Evolutionary conservation across 2,113 vertebrate genomes (phyloP), one percentile per base, ranked within the genome.

Genomic region (Pseudolaguvia tuberculata): DNA sequence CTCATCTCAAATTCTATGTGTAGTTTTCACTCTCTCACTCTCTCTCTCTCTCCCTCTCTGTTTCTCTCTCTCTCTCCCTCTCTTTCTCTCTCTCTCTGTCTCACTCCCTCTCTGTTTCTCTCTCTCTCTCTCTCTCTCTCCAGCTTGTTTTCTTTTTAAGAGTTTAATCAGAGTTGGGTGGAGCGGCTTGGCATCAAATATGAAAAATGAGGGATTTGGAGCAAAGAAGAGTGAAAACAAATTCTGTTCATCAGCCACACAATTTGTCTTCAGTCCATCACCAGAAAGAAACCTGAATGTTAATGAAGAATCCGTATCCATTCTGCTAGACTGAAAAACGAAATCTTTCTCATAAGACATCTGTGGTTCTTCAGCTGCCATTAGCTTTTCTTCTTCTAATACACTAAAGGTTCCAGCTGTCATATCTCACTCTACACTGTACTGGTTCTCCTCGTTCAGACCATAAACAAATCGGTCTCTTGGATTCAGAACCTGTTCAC

Each of bases 161-260:
- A 42, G 39, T 42, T 42, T 14, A 55, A 66, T 67, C 70, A 52
- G 56, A 63, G 57, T 25, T 70, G 80, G 80, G 80, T 77, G 80
- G 77, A 79, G 77, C 45, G 13, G 42, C 17, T 70, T 79, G 77
- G 80, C 77, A 61, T 72, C 1, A 53, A 47, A 76, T 35, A 18
- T 25, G 42, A 65, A 21, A 57, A 68, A 47, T 13, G 48, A 66
- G 55, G 53, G 39, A 68, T 62, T 68, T 76, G 77, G 77, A 75
- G 14, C n/a, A 7, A 67, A 63, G 14, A 53, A 55, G 42, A 21
- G 39, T 55, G 72, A 48, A 72, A 77, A 21, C 18, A 53, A 52
- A 20, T 62, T 39, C 11, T 4, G 9, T 8, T 1, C 13, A 56
- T 27, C 56, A 31, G 29, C 56, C 23, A 1, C 12, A 53, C n/a